phyloP scores from a whole-genome alignment of 2,113 vertebrate species.

The Platysternon megacephalum region DNA sequence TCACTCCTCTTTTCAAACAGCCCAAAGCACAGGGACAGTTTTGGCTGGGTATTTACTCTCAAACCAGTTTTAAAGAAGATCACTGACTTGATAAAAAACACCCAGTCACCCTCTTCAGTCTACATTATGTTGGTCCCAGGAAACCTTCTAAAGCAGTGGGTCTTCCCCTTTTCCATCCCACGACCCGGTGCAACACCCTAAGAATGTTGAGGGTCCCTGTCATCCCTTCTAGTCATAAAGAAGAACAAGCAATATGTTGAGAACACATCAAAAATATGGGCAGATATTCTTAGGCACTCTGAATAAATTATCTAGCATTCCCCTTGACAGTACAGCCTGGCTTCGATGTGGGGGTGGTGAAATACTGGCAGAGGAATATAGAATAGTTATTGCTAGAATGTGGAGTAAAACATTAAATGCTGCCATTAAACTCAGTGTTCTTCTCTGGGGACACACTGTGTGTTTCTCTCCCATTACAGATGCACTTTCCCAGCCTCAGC shows the following conservation, averaged over 20 bases:
- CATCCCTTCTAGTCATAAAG: neutral
- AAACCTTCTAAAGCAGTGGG: neutral
- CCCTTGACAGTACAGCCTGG: neutral
- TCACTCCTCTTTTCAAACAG: neutral
- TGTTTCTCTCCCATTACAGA: neutral
- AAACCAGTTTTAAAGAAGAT: neutral
- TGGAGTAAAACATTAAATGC: neutral
- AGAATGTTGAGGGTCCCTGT: neutral
- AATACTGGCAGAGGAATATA: neutral
- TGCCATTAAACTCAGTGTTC: neutral
- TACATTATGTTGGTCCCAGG: neutral
- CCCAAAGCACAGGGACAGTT: neutral
- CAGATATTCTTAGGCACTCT: neutral
- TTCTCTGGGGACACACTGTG: neutral
- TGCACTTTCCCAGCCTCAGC: too few relatives aligned
- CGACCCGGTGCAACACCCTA: neutral
- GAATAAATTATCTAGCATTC: neutral
- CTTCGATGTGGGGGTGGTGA: neutral
- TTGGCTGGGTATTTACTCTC: neutral
- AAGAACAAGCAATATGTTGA: neutral
- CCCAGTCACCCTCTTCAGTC: neutral
- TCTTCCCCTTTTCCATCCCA: neutral
- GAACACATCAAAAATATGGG: neutral
- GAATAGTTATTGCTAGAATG: neutral
- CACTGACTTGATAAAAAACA: neutral